Percentiles rank a stretch among this genome's conserved stretches.
Evolutionary conservation across 2,113 vertebrate genomes (phyloP).

Genomic region (Salminus brasiliensis): DNA sequence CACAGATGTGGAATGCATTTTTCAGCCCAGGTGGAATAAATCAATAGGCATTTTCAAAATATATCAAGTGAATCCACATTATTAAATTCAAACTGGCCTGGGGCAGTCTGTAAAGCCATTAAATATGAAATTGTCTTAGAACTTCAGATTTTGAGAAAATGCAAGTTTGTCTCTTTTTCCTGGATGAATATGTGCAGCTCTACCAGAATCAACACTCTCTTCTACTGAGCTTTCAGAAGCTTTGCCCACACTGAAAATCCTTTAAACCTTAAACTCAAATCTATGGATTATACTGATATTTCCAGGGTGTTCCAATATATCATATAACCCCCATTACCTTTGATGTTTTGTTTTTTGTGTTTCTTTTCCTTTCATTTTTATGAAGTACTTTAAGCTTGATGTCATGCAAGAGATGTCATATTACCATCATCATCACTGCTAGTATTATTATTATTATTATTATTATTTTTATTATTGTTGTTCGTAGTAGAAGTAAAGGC

Average conservation of each 20-base stretch:
- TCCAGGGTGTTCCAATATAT: background rate
- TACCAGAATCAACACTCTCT: slow-evolving; percentile 42
- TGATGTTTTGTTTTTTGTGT: background rate
- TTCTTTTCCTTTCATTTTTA: background rate
- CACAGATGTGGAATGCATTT: slow-evolving; percentile 81
- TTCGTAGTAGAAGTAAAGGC: no score
- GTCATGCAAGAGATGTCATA: no score
- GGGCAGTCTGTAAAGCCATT: slow-evolving; percentile 55
- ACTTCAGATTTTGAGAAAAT: background rate
- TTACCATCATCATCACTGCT: no score
- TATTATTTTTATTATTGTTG: no score
- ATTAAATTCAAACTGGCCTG: slow-evolving; percentile 70
- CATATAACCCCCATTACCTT: background rate
- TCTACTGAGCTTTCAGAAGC: slow-evolving; percentile 46
- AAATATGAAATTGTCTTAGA: slow-evolving; percentile 56
- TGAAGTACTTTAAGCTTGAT: background rate
- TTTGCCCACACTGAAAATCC: background rate
- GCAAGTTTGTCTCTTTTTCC: slow-evolving; percentile 6
- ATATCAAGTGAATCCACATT: slow-evolving; percentile 71
- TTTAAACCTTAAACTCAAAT: background rate
- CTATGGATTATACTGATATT: background rate
- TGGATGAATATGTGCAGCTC: slow-evolving; percentile 24
- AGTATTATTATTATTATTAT: no score
- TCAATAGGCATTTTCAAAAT: slow-evolving; percentile 71
- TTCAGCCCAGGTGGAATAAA: slow-evolving; percentile 80